phyloP scores from a whole-genome alignment of 1,140 invertebrate species.

The Octopus sinensis region DNA sequence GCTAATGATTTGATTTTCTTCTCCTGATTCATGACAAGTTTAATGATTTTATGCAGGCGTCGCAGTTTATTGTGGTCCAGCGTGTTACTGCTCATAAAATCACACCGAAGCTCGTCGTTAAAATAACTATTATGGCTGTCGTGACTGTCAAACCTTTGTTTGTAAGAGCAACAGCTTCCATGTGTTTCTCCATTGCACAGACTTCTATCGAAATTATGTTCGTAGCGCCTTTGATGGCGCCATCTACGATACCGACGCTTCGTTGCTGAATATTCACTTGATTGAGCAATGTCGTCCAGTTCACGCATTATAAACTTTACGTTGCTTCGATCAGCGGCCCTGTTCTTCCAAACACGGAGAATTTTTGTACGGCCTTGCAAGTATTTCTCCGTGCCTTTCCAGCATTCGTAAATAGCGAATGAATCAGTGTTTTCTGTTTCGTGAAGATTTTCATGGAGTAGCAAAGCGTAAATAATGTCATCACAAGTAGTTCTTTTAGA shows the following conservation, averaged over 20 bases:
- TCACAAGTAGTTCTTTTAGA: conserved; percentile 73
- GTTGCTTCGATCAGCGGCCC: conserved; percentile 71
- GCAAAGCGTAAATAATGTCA: conserved; percentile 71
- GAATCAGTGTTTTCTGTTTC: conserved; percentile 45
- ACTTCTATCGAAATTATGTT: conserved; percentile 21
- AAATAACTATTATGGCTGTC: neutral
- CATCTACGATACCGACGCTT: conserved; percentile 35
- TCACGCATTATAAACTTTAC: conserved; percentile 61
- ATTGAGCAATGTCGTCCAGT: conserved; percentile 42
- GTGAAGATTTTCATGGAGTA: conserved; percentile 54
- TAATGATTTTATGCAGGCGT: conserved; percentile 67
- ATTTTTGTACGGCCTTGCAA: conserved; percentile 69
- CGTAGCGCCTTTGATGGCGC: conserved; percentile 35
- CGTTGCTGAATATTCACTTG: conserved; percentile 38
- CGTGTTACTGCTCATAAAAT: conserved; percentile 25
- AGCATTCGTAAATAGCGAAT: conserved; percentile 56
- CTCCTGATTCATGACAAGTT: conserved; percentile 76
- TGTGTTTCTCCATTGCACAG: conserved; percentile 31
- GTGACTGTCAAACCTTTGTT: conserved; percentile 14
- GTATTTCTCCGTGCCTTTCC: conserved; percentile 67
- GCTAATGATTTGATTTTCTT: conserved; percentile 75
- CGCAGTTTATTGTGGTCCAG: conserved; percentile 24
- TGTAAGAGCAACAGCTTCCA: conserved; percentile 25
- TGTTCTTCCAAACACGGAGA: conserved; percentile 71
- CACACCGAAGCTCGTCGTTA: neutral